Conservation (phyloP, 2,888 invertebrate genomes). For the Chaetogeoica ovagalla region DNA sequence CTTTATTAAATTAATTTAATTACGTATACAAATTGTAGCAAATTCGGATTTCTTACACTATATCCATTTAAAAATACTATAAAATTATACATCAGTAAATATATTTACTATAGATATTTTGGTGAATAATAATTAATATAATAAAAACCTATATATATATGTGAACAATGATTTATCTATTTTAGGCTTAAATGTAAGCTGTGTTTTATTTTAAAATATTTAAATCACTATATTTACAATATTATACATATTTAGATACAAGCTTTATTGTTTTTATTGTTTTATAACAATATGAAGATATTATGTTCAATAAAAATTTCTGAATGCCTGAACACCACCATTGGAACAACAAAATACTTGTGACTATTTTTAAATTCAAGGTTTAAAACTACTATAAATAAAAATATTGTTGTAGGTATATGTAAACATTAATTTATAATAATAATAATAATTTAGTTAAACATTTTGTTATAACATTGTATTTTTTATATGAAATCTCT, state of each 20-base stretch:
- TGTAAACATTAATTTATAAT: background rate
- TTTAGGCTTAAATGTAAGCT: no score
- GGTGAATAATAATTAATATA: no score
- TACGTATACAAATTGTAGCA: background rate
- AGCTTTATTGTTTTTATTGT: background rate
- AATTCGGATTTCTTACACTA: no score
- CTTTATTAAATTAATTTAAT: background rate
- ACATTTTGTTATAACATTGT: background rate
- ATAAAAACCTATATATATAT: no score
- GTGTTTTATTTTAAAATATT: background rate
- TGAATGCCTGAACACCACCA: background rate
- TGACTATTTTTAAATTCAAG: constrained; percentile 23
- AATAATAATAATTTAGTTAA: background rate
- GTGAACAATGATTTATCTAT: no score
- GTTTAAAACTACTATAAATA: constrained; percentile 18
- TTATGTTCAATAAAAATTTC: background rate
- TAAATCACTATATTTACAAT: background rate
- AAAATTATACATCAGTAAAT: no score
- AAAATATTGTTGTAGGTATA: background rate
- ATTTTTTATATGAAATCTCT: background rate
- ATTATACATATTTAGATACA: background rate
- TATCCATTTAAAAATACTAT: no score
- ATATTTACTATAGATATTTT: no score
- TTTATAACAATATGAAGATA: background rate
- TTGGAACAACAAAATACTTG: background rate